Conservation (phyloP, 1,140 invertebrate species). For the Megathymus violae region DNA sequence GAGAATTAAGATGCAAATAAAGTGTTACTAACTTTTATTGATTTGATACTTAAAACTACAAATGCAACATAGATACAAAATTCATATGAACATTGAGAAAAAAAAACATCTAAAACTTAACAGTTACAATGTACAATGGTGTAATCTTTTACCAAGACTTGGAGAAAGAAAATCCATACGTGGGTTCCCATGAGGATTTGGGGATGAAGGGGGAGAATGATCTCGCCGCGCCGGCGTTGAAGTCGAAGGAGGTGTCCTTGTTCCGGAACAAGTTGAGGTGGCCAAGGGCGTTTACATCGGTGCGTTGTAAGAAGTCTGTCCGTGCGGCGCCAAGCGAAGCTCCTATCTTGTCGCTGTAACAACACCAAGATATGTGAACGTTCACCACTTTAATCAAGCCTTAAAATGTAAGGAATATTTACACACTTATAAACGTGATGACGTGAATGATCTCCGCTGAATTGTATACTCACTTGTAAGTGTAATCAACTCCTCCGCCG, state of each 20-base stretch:
- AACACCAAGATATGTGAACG: too few species aligned
- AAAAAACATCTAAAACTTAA: neutral
- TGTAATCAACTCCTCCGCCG: constrained; percentile 56
- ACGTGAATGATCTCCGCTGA: too few species aligned
- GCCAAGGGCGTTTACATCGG: constrained; percentile 39
- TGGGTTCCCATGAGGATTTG: constrained; percentile 39
- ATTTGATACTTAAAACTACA: too few species aligned
- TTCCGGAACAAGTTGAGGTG: constrained; percentile 43
- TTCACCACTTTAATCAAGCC: too few species aligned
- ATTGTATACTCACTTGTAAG: constrained; percentile 47
- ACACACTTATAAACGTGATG: too few species aligned
- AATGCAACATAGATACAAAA: too few species aligned
- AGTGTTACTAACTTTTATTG: too few species aligned
- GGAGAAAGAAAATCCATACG: constrained; percentile 28
- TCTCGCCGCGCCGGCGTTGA: constrained; percentile 42
- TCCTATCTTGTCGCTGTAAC: constrained; percentile 38
- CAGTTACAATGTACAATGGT: neutral
- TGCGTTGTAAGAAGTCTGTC: constrained; percentile 30
- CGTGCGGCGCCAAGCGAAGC: constrained; percentile 26
- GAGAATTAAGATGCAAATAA: too few species aligned
- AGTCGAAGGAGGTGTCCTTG: constrained; percentile 40
- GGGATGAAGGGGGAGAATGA: constrained; percentile 45
- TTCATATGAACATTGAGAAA: too few species aligned
- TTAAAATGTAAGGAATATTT: too few species aligned
- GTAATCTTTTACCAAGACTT: constrained; percentile 1